Conservation (phyloP, 2,888 invertebrate species). For the Rhogogaster chlorosoma region DNA sequence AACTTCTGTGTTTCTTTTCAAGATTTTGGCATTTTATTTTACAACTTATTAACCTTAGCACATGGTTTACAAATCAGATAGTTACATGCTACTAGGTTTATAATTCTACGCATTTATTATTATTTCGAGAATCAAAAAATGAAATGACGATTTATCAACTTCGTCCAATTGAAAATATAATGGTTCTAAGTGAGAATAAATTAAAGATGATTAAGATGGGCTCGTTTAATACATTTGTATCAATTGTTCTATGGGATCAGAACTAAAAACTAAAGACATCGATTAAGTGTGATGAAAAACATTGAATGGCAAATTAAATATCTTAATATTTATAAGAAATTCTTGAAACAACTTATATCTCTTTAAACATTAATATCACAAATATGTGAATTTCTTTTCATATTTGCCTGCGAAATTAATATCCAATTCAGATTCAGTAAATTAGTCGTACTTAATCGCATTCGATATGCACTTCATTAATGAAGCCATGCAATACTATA, state of each 20-base stretch:
- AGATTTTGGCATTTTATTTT: conserved; percentile 14
- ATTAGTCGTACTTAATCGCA: background rate
- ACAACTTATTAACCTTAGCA: background rate
- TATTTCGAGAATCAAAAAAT: background rate
- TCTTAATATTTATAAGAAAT: background rate
- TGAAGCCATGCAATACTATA: conserved; percentile 2
- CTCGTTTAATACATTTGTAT: background rate
- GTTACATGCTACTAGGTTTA: background rate
- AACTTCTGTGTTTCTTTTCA: background rate
- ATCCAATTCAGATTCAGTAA: background rate
- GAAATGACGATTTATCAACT: background rate
- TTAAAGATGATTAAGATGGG: conserved; percentile 10
- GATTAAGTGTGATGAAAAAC: background rate
- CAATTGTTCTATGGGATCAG: background rate
- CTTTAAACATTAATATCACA: background rate
- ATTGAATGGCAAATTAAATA: background rate
- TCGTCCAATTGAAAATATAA: background rate
- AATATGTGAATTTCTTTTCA: conserved; percentile 2
- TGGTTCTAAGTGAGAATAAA: background rate
- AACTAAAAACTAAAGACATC: background rate
- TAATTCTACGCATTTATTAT: background rate
- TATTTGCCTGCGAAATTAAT: background rate
- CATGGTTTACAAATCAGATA: background rate
- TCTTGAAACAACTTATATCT: background rate
- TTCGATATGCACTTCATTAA: background rate